Base-by-base conservation (phyloP, 23 tunicate species). In the Halocynthia aurantium region DNA sequence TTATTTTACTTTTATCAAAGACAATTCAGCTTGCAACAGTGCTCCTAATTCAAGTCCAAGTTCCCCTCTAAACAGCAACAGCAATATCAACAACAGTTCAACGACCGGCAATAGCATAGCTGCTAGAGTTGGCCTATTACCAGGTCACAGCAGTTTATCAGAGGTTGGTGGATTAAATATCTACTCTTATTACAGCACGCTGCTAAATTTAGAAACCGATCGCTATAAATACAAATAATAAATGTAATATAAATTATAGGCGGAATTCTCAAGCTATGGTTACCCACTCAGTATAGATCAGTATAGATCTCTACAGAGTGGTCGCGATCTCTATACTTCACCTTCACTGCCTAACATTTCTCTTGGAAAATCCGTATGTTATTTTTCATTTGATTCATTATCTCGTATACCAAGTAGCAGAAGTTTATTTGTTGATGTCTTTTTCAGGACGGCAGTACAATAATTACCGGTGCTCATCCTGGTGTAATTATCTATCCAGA, bases 331-430 rank as follows among this genome's bases (percentile, higher is more conserved):
- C 53, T 81, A 86, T 51, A 44, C 91, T 52, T 81, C 85, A 18
- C 91, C 85, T 22, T 86, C 85, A 0, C 57, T 81, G 53, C 85
- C 91, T 72, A 81, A 86, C 52, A 56, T 86, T 53, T 70, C 85
- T 62, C 17, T 86, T 52, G 85, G 83, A 51, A 69, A 55, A 53
- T 67, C 64, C 21, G 76, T 80, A 22, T 71, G 57, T 17, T 67
- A 21, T 2, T 67, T 67, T 67, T 58, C 21, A 20, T 17, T 67
- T 5, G 19, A 67, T 0, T 11, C 21, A 2, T 67, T 19, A 15
- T 15, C 72, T 0, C 72, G 19, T 15, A 11, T 19, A 2, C 17
- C 22, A 67, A 19, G 17, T 67, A 67, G 2, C 21, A 13, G 15
- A 58, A n/a, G 17, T 58, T 13, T 13, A 13, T 58, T 58, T 4